Evolutionary conservation across 2,113 vertebrate species (phyloP).

Genomic region (Heteronetta atricapilla): DNA sequence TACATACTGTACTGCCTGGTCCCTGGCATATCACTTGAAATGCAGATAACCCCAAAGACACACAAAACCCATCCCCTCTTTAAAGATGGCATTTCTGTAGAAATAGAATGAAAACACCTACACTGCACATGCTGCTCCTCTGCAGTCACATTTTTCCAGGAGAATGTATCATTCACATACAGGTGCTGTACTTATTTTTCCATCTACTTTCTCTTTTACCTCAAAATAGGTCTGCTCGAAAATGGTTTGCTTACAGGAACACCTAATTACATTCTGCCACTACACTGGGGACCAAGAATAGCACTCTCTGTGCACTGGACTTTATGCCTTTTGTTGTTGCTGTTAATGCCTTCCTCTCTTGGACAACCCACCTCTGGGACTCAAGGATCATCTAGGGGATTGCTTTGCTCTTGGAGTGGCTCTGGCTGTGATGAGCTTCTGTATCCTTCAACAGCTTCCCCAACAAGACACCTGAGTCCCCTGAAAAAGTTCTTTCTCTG

Average conservation of each 20-base stretch:
- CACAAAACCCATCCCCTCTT: background rate
- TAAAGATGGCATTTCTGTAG: slow-evolving; percentile 16
- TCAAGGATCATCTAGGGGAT: background rate
- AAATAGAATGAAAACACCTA: slow-evolving; percentile 22
- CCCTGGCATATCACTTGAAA: background rate
- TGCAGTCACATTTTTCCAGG: background rate
- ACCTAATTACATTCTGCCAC: background rate
- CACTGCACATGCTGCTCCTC: background rate
- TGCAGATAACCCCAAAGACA: background rate
- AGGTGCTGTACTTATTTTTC: background rate
- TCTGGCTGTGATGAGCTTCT: background rate
- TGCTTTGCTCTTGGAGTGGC: background rate
- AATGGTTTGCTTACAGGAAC: background rate
- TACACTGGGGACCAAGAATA: background rate
- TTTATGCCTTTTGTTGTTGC: background rate
- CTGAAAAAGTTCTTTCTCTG: background rate
- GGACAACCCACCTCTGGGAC: background rate
- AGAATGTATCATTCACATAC: background rate
- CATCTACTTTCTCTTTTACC: background rate
- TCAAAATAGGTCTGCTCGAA: background rate
- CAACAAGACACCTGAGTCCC: background rate
- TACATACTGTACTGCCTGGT: background rate
- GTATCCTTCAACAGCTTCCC: background rate
- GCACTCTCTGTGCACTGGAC: background rate
- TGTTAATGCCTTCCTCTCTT: background rate